These are phyloP conservation scores for Halichoerus grypus DNA, from an alignment of 2,113 vertebrate species.

Conservation along the genomic window DNA sequence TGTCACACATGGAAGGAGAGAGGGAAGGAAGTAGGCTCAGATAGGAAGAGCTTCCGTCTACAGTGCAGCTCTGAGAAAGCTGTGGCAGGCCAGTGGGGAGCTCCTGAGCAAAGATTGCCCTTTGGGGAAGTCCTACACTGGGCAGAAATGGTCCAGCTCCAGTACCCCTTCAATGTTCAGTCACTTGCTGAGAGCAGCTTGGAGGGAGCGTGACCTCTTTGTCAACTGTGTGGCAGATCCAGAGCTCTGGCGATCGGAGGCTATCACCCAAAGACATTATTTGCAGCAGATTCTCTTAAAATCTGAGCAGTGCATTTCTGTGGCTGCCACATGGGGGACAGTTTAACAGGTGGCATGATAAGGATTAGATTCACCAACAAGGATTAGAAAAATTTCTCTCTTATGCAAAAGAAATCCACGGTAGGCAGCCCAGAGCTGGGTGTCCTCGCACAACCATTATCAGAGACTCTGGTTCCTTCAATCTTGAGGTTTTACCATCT, in stretches of 20 bases:
- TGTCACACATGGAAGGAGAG: not conserved
- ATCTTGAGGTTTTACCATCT: not conserved
- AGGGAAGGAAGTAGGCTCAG: not conserved
- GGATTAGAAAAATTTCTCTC: not conserved
- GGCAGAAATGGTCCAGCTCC: not conserved
- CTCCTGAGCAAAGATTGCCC: not conserved
- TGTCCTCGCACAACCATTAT: no score
- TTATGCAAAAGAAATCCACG: not conserved
- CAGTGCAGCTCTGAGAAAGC: not conserved
- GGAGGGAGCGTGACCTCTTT: not conserved
- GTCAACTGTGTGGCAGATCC: not conserved
- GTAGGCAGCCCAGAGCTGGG: not conserved
- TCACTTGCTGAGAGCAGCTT: not conserved
- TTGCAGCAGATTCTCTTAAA: not conserved
- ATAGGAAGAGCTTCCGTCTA: not conserved
- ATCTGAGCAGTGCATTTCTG: not conserved
- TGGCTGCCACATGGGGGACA: not conserved
- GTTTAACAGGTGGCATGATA: not conserved
- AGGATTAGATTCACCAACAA: not conserved
- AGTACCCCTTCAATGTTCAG: not conserved
- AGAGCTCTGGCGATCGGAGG: not conserved
- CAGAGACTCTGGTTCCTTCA: not conserved
- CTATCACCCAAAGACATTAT: not conserved
- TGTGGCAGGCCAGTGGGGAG: accelerated
- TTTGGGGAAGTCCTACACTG: not conserved